Conservation (phyloP, 2,888 invertebrate species). For the Dolichopus griseipennis region DNA sequence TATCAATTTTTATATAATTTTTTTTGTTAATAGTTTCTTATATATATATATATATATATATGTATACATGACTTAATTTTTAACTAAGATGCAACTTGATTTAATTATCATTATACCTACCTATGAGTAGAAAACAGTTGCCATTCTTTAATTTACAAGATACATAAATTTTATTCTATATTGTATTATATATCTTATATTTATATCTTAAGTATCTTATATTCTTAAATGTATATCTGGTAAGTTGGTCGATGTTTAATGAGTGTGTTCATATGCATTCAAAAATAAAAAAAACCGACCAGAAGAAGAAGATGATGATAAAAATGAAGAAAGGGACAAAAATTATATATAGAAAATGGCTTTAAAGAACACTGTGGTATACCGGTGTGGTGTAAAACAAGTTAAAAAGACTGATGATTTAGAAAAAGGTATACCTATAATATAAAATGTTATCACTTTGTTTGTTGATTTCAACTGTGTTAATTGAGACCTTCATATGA, state of each 20-base stretch:
- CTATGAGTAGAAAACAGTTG: not conserved
- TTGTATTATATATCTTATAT: not conserved
- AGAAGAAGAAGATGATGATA: too few species aligned
- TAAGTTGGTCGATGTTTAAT: too few species aligned
- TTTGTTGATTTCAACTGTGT: not conserved
- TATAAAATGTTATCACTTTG: constrained; percentile 1
- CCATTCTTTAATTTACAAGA: not conserved
- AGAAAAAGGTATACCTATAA: not conserved
- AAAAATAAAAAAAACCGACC: too few species aligned
- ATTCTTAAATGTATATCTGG: not conserved
- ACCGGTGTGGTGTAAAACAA: not conserved
- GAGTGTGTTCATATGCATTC: too few species aligned
- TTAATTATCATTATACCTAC: not conserved
- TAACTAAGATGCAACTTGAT: constrained; percentile 1
- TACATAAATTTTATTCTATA: not conserved
- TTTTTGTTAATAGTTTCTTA: too few species aligned
- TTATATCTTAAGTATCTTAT: not conserved
- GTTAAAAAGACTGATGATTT: not conserved
- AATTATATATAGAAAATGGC: too few species aligned
- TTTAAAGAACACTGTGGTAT: too few species aligned
- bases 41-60: too few species aligned
- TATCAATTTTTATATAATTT: too few species aligned
- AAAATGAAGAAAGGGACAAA: too few species aligned
- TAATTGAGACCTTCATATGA: not conserved
- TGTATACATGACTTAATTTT: not conserved